Conservation (phyloP, 2,113 vertebrate genomes). For the Nestor notabilis region DNA sequence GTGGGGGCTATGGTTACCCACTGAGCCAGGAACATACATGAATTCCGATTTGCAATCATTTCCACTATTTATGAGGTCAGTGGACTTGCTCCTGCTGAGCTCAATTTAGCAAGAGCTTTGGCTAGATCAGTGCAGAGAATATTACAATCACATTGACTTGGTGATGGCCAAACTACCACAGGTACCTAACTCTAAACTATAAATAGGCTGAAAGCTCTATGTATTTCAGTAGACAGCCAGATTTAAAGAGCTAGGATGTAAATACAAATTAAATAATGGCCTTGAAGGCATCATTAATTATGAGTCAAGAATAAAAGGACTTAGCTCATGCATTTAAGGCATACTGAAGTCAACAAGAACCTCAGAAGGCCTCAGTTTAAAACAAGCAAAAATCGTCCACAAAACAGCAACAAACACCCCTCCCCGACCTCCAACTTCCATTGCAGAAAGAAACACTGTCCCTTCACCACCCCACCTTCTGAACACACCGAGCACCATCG, state of each 20-base stretch:
- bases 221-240: neutral
- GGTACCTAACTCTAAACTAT: conserved; percentile 5
- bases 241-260: neutral
- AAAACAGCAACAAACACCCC: accelerated
- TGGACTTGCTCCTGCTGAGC: conserved; percentile 81
- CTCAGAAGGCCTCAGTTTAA: neutral
- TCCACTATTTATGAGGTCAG: conserved; percentile 84
- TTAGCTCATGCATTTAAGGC: neutral
- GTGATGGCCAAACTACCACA: conserved; percentile 62
- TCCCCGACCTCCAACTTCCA: neutral
- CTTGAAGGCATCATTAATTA: neutral
- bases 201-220: conserved; percentile 25
- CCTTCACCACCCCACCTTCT: accelerated
- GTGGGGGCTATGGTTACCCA: conserved; percentile 75
- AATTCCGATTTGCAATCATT: conserved; percentile 84
- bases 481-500: neutral
- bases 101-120: conserved; percentile 82
- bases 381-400: neutral
- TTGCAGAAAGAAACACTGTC: neutral
- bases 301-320: accelerated
- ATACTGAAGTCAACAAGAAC: neutral
- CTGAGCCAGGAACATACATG: conserved; percentile 77
- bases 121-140: conserved; percentile 73
- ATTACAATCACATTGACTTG: conserved; percentile 76
- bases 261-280: neutral